Conservation (phyloP, 2,113 vertebrate species). For the Danionella cerebrum region DNA sequence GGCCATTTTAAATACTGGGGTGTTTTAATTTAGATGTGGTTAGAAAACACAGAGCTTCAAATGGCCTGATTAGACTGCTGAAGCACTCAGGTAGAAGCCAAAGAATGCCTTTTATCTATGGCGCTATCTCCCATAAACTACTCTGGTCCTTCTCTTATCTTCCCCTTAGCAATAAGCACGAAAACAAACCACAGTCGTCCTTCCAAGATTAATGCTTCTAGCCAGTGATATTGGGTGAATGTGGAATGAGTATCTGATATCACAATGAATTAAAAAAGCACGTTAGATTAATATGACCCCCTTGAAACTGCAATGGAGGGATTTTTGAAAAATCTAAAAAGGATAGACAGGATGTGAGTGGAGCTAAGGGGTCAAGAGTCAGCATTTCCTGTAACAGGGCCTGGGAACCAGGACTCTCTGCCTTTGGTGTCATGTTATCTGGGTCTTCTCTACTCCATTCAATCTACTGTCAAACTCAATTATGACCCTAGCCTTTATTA, state of each 20-base stretch:
- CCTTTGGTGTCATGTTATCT: conserved; percentile 41
- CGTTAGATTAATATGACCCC: too few relatives aligned
- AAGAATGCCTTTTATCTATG: conserved; percentile 40
- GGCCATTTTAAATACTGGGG: background rate
- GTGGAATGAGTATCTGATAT: background rate
- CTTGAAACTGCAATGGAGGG: background rate
- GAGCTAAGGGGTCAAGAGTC: conserved; percentile 59
- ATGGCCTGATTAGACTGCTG: conserved; percentile 32
- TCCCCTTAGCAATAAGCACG: conserved; percentile 17
- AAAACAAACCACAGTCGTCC: background rate
- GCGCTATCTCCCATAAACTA: conserved; percentile 29
- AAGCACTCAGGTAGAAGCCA: conserved; percentile 25
- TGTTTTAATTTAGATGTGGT: conserved; percentile 7
- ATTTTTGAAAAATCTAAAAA: background rate
- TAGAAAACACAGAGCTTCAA: conserved; percentile 11
- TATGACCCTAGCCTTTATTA: background rate
- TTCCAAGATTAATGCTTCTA: background rate
- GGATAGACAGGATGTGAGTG: conserved; percentile 57
- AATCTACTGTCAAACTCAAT: background rate
- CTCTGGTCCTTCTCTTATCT: conserved; percentile 4
- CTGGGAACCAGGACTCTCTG: conserved; percentile 56
- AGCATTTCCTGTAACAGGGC: conserved; percentile 63
- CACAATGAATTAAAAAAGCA: too few relatives aligned
- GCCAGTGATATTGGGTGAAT: background rate
- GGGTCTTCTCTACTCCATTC: conserved; percentile 50